A percentile compares a stretch with the other conserved stretches of the same genome.
Conservation (phyloP, 2,888 invertebrate species). For the Steinernema carpocapsae region DNA sequence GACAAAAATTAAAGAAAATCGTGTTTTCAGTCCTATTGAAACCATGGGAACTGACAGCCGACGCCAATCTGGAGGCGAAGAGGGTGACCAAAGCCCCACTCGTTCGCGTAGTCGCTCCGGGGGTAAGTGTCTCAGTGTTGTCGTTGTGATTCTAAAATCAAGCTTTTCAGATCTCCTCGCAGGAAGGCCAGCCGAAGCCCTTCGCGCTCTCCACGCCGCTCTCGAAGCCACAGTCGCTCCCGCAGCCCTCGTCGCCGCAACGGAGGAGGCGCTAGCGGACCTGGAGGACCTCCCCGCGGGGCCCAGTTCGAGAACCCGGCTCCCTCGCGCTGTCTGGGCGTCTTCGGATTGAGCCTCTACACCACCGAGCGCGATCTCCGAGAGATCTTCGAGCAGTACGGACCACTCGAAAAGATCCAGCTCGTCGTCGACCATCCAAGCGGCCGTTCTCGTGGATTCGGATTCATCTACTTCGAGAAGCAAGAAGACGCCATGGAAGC, state of each 20-base stretch:
- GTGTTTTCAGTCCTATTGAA: too few relatives aligned
- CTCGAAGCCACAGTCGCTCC: slow-evolving; percentile 39
- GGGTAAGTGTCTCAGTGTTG: slow-evolving; percentile 1
- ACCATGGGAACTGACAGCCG: neutral
- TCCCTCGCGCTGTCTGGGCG: slow-evolving; percentile 86
- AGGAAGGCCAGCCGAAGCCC: slow-evolving; percentile 33
- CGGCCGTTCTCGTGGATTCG: slow-evolving; percentile 65
- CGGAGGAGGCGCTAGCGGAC: slow-evolving; percentile 31
- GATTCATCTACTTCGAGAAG: slow-evolving; percentile 61
- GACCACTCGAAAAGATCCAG: slow-evolving; percentile 88
- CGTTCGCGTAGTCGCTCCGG: neutral
- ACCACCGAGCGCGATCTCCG: slow-evolving; percentile 90
- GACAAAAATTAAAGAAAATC: too few relatives aligned
- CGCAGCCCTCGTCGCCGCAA: slow-evolving; percentile 39
- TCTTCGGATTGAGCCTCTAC: slow-evolving; percentile 90
- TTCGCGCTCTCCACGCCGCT: slow-evolving; percentile 42
- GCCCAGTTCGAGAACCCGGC: slow-evolving; percentile 77
- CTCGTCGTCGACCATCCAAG: slow-evolving; percentile 91
- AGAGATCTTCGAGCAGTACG: slow-evolving; percentile 89
- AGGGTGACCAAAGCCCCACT: neutral
- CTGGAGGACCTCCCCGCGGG: slow-evolving; percentile 1
- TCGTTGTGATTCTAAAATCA: neutral
- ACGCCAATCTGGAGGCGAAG: neutral
- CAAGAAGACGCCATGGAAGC: slow-evolving; percentile 59
- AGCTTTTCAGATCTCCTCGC: neutral